Percentiles rank a stretch among this genome's conserved stretches.
Evolutionary conservation across 2,888 invertebrate genomes (phyloP).

Genomic region (Oscheius myriophilus): DNA sequence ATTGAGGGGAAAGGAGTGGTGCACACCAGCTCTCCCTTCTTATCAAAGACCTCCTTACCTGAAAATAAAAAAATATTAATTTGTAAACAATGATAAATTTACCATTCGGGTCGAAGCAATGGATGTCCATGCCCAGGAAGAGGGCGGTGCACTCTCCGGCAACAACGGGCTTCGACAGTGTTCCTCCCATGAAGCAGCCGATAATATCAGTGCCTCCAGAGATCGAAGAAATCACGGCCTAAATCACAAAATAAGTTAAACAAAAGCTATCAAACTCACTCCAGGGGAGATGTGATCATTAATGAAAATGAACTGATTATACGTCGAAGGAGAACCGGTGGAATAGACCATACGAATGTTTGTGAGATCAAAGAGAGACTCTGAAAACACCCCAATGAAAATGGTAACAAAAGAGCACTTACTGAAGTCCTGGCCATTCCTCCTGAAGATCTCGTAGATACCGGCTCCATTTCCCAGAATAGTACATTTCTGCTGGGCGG

Average conservation of each 20-base stretch:
- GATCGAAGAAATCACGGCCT: conserved; percentile 64
- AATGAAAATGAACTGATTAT: conserved; percentile 75
- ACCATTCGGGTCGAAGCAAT: conserved; percentile 74
- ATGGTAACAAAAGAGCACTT: conserved; percentile 20
- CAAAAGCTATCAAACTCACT: conserved; percentile 29
- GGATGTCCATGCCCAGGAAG: conserved; percentile 75
- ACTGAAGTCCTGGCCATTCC: conserved; percentile 68
- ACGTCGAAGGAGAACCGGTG: conserved; percentile 73
- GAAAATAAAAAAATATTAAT: no score
- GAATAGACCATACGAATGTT: conserved; percentile 73
- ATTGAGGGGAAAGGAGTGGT: conserved; percentile 76
- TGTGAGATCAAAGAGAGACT: conserved; percentile 72
- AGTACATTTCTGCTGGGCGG: conserved; percentile 72
- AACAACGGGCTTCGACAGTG: conserved; percentile 74
- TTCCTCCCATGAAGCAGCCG: conserved; percentile 76
- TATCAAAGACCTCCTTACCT: conserved; percentile 72
- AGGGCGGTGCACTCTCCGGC: conserved; percentile 76
- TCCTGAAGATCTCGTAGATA: conserved; percentile 74
- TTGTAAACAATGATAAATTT: background rate
- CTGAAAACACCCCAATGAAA: conserved; percentile 62
- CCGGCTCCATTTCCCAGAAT: conserved; percentile 76
- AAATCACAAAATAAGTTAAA: conserved; percentile 21
- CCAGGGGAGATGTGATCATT: conserved; percentile 73
- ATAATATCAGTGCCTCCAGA: conserved; percentile 77
- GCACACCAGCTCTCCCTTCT: conserved; percentile 76